Base-by-base conservation (phyloP, 2,113 vertebrate species). In the Pipra filicauda region DNA sequence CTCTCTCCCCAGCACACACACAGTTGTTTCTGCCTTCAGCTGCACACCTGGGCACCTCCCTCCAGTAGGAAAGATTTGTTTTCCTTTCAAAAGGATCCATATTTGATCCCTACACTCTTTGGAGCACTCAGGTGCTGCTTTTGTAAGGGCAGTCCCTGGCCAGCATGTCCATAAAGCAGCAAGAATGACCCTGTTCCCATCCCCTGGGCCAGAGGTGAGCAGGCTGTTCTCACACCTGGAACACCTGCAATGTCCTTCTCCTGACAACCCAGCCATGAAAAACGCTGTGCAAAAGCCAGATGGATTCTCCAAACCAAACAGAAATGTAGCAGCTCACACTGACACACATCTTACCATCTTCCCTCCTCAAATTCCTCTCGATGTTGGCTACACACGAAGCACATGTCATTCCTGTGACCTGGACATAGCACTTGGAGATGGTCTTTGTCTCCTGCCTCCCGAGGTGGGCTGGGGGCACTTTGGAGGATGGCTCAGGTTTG, bases 301-400 rank as follows among this genome's bases (percentile, higher is more conserved):
- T 2, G 35, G 37, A 20, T 52, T 46, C 43, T 75, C 52, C 12
- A 28, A 24, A 74, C 52, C 9, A 73, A 74, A 18, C 0, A 19
- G 58, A 62, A 74, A 73, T 14, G 16, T 13, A 93, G 76, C 11
- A 88, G 81, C 30, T 6, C 30, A 46, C 49, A n/a, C 21, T 17
- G 65, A 44, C n/a, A 9, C 58, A 0, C 20, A 26, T 86, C 98
- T 97, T 82, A 99, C 99, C 99, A 12, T 98, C 96, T 97, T 99
- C 99, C 59, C 98, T 98, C 51, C 98, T 99, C 71, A 99, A 98
- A 65, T 99, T 99, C 91, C 99, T 98, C 96, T 99, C 99, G 11
- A 99, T 99, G 97, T 99, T 99, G 90, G 99, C 98, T 61, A 99
- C 99, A 13, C 99, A 99, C 1, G 99, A 99, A 51, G 99, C 99